These are phyloP conservation scores for Agonopterix subpropinquella DNA, from an alignment of 2,888 invertebrate genomes.

Conservation along the genomic window DNA sequence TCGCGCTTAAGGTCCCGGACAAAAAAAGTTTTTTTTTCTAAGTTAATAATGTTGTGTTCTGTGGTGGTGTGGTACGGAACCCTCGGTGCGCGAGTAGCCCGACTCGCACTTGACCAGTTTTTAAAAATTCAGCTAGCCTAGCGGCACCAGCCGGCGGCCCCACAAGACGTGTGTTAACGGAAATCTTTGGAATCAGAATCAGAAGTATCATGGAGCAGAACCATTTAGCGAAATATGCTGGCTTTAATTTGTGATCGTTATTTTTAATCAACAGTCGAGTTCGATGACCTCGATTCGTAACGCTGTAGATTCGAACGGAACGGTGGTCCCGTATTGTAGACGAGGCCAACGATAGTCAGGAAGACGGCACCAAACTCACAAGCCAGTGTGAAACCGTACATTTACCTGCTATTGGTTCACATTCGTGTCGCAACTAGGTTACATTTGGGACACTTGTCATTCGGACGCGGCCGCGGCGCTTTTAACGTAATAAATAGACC, in stretches of 20 bases:
- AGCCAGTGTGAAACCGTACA: conserved; percentile 8
- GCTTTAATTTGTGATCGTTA: conserved; percentile 37
- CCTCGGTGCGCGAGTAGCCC: too few species aligned
- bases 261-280: conserved; percentile 40
- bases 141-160: conserved; percentile 7
- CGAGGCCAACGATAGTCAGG: conserved; percentile 15
- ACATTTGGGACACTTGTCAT: conserved; percentile 16
- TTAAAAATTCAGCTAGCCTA: too few species aligned
- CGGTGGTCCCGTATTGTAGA: conserved; percentile 19
- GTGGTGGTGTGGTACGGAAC: too few species aligned
- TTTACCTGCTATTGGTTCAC: conserved; percentile 4
- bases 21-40: too few species aligned
- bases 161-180: conserved; percentile 12
- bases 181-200: conserved; percentile 11
- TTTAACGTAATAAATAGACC: conserved; percentile 15
- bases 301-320: conserved; percentile 31
- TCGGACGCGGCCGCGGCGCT: conserved; percentile 13
- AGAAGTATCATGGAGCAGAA: conserved; percentile 17
- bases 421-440: conserved; percentile 15
- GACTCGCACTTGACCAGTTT: too few species aligned
- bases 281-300: conserved; percentile 37
- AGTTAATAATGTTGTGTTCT: too few species aligned
- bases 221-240: conserved; percentile 27
- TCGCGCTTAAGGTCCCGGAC: too few species aligned
- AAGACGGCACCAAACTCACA: conserved; percentile 12